These are phyloP conservation scores for Leuctra nigra DNA, from an alignment of 2,888 invertebrate genomes.

Conservation along the genomic window DNA sequence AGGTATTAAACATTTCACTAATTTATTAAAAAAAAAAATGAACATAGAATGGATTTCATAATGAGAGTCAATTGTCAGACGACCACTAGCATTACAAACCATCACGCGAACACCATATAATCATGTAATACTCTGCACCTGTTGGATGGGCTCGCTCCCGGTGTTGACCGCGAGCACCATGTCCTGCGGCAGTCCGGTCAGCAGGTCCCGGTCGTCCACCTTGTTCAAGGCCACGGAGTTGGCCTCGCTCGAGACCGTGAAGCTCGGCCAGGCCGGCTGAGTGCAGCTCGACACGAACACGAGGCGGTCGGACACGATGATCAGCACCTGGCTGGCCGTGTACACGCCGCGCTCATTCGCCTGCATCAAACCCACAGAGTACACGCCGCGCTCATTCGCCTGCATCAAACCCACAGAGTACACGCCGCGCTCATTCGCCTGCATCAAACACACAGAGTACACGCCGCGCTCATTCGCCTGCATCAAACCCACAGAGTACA, in stretches of 20 bases:
- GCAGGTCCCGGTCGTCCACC: constrained; percentile 59
- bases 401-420: no score
- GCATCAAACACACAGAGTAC: no score
- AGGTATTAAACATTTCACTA: no score
- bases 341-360: constrained; percentile 57
- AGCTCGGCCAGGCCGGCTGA: constrained; percentile 23
- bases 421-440: no score
- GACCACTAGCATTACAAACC: no score
- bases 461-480: no score
- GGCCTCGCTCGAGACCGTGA: constrained; percentile 28
- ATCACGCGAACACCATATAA: not conserved
- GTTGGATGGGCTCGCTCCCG: constrained; percentile 66
- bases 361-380: no score
- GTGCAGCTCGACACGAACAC: constrained; percentile 56
- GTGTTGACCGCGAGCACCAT: constrained; percentile 68
- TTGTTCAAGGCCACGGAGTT: constrained; percentile 40
- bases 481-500: no score
- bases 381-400: no score
- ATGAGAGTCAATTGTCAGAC: no score
- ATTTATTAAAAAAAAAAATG: no score
- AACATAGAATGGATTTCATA: no score
- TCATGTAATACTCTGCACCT: constrained; percentile 43
- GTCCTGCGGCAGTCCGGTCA: constrained; percentile 74
- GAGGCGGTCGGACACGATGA: constrained; percentile 56
- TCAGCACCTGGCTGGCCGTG: constrained; percentile 61